Conservation (phyloP, 1,140 invertebrate species). For the Conopomorpha cramerella region DNA sequence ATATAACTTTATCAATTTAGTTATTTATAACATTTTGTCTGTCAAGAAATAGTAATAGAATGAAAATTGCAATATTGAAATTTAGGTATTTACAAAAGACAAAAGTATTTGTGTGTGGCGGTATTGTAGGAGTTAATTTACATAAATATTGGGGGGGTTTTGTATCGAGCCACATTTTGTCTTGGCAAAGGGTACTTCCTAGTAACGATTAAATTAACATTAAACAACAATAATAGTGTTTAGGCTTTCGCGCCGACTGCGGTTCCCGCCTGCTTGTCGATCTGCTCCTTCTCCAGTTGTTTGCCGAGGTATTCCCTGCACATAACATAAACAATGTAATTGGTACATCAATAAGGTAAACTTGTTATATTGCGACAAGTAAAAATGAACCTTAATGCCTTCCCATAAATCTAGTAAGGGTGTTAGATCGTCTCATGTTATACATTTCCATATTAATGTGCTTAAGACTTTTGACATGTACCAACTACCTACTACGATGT, state of each 20-base stretch:
- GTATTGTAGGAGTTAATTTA: conserved; percentile 2
- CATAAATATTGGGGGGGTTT: neutral
- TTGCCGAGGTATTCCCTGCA: conserved; percentile 94
- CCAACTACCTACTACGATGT: no score
- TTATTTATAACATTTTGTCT: conserved; percentile 1
- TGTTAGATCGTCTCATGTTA: neutral
- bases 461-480: no score
- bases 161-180: neutral
- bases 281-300: conserved; percentile 89
- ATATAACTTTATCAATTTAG: neutral
- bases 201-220: conserved; percentile 3
- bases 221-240: conserved; percentile 8
- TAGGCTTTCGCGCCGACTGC: conserved; percentile 70
- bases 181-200: neutral
- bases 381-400: neutral
- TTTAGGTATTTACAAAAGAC: conserved; percentile 1
- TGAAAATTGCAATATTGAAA: neutral
- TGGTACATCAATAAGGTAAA: conserved; percentile 3
- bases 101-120: no score
- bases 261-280: conserved; percentile 60
- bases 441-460: neutral
- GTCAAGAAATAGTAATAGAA: conserved; percentile 1
- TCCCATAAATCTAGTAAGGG: conserved; percentile 2
- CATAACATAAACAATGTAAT: conserved; percentile 8
- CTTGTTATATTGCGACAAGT: no score